phyloP scores from a whole-genome alignment of 1,140 invertebrate species.

The Palaemon carinicauda region DNA sequence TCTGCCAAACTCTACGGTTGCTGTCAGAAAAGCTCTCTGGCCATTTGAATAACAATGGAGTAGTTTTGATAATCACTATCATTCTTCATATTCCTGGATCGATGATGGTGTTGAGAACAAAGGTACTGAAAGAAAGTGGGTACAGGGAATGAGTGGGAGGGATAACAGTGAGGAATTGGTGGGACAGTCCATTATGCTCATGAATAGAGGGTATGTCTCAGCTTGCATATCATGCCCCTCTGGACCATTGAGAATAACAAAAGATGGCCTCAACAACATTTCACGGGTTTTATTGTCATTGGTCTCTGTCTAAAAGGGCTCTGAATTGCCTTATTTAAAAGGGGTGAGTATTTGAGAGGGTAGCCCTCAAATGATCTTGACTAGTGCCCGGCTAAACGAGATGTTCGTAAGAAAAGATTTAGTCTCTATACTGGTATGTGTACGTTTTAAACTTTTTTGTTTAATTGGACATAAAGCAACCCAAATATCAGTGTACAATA shows the following conservation, averaged over 20 bases:
- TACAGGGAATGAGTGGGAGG: too few species aligned
- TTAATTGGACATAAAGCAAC: too few species aligned
- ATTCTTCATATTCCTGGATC: conserved; percentile 32
- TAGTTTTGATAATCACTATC: conserved; percentile 34
- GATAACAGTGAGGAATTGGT: too few species aligned
- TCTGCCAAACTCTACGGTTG: not conserved
- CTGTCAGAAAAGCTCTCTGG: not conserved
- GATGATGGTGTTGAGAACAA: conserved; percentile 22
- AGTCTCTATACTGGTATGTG: too few species aligned
- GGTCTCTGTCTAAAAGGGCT: conserved; percentile 46
- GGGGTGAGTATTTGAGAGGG: not conserved
- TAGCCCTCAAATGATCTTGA: too few species aligned
- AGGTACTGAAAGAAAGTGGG: not conserved
- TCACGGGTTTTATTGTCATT: conserved; percentile 46
- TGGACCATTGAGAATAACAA: conserved; percentile 20
- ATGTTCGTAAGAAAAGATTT: too few species aligned
- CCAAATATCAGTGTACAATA: not conserved
- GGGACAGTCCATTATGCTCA: not conserved
- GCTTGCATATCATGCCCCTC: conserved; percentile 25
- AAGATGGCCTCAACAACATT: conserved; percentile 42
- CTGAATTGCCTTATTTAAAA: conserved; percentile 26
- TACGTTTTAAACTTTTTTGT: too few species aligned
- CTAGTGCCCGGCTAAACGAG: not conserved
- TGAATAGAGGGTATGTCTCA: not conserved
- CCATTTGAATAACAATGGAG: conserved; percentile 44